Conservation (phyloP, 2,797 vertebrate genomes). For the Paedocypris micromegethes region DNA sequence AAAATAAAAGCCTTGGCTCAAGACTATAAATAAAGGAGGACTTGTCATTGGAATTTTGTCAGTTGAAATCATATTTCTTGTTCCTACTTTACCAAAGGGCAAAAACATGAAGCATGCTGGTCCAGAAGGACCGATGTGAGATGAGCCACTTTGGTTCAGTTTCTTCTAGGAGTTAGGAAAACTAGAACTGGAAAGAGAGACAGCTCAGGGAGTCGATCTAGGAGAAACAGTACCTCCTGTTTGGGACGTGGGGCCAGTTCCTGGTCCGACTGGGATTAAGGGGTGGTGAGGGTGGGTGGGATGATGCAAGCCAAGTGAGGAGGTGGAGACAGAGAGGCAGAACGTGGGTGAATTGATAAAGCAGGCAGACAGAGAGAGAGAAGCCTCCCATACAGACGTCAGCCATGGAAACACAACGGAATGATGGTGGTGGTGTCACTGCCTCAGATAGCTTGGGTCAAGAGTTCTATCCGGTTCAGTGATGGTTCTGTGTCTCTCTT, state of each 20-base stretch:
- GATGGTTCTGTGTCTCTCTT: conserved; percentile 17
- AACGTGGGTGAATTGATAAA: conserved; percentile 59
- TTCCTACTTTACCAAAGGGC: neutral
- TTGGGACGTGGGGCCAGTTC: conserved; percentile 91
- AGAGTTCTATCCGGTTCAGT: conserved; percentile 28
- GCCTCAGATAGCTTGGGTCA: conserved; percentile 19
- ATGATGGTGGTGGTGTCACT: conserved; percentile 36
- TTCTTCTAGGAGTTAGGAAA: conserved; percentile 35
- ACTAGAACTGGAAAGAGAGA: conserved; percentile 44
- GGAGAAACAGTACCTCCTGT: conserved; percentile 87
- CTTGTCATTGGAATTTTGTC: too few relatives aligned
- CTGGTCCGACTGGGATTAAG: conserved; percentile 81
- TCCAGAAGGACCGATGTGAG: conserved; percentile 29
- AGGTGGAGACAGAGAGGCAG: conserved; percentile 63
- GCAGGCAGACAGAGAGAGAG: conserved; percentile 54
- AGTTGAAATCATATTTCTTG: too few relatives aligned
- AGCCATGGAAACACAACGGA: conserved; percentile 34
- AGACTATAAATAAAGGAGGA: too few relatives aligned
- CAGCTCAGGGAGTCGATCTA: conserved; percentile 48
- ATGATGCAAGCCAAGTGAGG: conserved; percentile 30
- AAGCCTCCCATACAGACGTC: conserved; percentile 26
- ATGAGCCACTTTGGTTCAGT: conserved; percentile 22
- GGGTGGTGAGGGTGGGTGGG: conserved; percentile 51
- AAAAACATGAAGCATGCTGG: conserved; percentile 40
- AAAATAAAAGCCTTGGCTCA: too few relatives aligned